Conservation (phyloP, 2,888 invertebrate species). For the Macaria notata region DNA sequence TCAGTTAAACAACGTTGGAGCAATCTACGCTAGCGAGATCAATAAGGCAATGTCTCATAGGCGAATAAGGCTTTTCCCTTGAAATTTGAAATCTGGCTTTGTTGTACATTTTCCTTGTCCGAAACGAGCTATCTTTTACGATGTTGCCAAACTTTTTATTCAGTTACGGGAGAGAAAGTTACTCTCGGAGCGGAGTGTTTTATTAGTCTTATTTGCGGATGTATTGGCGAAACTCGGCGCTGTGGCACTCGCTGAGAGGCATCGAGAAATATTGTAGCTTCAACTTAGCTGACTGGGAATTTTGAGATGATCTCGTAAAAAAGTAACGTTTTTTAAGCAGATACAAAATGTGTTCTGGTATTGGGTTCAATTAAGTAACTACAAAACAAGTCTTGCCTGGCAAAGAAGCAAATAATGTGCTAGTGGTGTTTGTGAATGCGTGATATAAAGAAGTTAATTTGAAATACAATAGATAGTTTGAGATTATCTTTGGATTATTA, state of each 20-base stretch:
- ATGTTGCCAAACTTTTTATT: constrained; percentile 31
- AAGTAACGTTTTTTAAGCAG: no score
- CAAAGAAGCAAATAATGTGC: no score
- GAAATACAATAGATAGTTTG: no score
- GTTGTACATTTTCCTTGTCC: constrained; percentile 25
- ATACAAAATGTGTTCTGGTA: no score
- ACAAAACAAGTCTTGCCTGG: no score
- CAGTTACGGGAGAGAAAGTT: constrained; percentile 28
- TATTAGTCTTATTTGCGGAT: constrained; percentile 30
- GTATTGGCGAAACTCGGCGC: constrained; percentile 12
- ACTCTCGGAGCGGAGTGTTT: constrained; percentile 23
- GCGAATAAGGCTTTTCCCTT: not conserved
- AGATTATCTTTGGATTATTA: no score
- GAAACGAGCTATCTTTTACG: constrained; percentile 32
- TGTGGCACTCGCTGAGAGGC: constrained; percentile 7
- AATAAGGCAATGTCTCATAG: not conserved
- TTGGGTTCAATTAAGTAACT: no score
- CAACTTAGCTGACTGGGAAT: no score
- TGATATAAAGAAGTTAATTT: no score
- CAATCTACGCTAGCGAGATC: not conserved
- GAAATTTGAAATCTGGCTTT: constrained; percentile 7
- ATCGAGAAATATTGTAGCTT: not conserved
- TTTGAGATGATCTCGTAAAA: no score
- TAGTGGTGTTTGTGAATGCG: no score
- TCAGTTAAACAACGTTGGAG: not conserved